Evolutionary conservation across 1,140 invertebrate species (phyloP).

Genomic region (Elymnias hypermnestra): DNA sequence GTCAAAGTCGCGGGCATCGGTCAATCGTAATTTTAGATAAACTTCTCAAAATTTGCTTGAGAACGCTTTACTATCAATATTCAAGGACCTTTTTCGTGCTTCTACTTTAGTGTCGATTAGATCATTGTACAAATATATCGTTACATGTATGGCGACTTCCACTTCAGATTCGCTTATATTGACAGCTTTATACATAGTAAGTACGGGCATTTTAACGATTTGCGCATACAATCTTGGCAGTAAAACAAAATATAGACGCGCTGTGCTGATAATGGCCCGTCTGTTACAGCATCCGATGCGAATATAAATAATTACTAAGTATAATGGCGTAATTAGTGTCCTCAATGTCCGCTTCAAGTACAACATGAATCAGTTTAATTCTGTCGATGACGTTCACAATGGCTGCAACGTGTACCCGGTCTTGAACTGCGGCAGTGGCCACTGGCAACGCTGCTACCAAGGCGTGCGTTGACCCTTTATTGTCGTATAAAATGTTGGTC

Average conservation of each 20-base stretch:
- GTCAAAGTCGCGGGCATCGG: too few species aligned
- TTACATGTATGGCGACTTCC: constrained; percentile 7
- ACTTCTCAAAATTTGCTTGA: too few species aligned
- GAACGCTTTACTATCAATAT: too few species aligned
- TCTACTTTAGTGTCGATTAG: constrained; percentile 11
- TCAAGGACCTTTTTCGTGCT: neutral
- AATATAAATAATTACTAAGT: constrained; percentile 21
- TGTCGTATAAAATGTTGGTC: constrained; percentile 47
- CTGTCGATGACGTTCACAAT: constrained; percentile 52
- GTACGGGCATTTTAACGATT: constrained; percentile 8
- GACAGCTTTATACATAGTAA: constrained; percentile 14
- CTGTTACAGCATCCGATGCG: constrained; percentile 15
- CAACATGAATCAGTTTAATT: constrained; percentile 51
- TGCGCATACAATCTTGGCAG: constrained; percentile 24
- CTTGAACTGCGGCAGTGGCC: constrained; percentile 38
- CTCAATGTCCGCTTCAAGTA: constrained; percentile 28
- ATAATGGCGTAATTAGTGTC: constrained; percentile 30
- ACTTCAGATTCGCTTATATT: constrained; percentile 7
- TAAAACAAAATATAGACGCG: constrained; percentile 11
- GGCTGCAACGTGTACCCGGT: constrained; percentile 36
- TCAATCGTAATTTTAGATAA: too few species aligned
- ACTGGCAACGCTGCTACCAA: constrained; percentile 26
- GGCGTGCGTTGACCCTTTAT: constrained; percentile 56
- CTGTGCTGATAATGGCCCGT: constrained; percentile 14
- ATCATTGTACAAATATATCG: constrained; percentile 16